A percentile compares a stretch with the other conserved stretches of the same genome.
Conservation (phyloP, 2,888 invertebrate genomes). For the Phengaris alcon region DNA sequence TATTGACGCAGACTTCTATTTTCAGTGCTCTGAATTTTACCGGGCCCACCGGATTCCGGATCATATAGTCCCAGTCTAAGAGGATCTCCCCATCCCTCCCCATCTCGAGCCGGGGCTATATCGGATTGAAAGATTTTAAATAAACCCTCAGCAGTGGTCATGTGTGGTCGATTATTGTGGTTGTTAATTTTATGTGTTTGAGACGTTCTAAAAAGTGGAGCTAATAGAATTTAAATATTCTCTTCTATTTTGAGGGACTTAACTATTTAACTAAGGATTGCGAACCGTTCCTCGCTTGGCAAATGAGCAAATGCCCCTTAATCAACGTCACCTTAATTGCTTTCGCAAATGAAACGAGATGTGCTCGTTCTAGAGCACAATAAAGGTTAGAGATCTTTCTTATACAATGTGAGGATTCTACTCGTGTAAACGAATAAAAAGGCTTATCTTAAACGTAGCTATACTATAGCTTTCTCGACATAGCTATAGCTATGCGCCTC, state of each 20-base stretch:
- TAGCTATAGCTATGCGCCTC: too few relatives aligned
- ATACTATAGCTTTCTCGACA: not conserved
- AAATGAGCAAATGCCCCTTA: slow-evolving; percentile 8
- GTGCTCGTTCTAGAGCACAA: slow-evolving; percentile 6
- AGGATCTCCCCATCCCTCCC: too few relatives aligned
- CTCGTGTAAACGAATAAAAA: not conserved
- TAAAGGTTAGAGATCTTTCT: not conserved
- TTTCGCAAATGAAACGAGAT: slow-evolving; percentile 1
- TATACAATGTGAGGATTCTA: not conserved
- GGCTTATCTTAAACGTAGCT: not conserved
- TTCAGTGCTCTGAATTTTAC: too few relatives aligned
- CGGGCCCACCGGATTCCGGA: too few relatives aligned
- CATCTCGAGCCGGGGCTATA: too few relatives aligned
- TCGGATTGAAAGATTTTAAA: too few relatives aligned
- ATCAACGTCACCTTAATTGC: slow-evolving; percentile 18
- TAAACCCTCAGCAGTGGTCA: too few relatives aligned
- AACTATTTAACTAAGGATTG: slow-evolving; percentile 5
- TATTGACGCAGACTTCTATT: too few relatives aligned
- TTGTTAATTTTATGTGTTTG: too few relatives aligned
- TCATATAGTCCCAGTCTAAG: too few relatives aligned
- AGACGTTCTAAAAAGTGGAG: not conserved
- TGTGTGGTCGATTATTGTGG: too few relatives aligned
- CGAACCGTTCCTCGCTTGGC: not conserved
- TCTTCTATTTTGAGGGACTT: not conserved
- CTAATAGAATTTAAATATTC: not conserved